Evolutionary conservation across 2,113 vertebrate species (phyloP).

Genomic region (Pollimyrus isidori): DNA sequence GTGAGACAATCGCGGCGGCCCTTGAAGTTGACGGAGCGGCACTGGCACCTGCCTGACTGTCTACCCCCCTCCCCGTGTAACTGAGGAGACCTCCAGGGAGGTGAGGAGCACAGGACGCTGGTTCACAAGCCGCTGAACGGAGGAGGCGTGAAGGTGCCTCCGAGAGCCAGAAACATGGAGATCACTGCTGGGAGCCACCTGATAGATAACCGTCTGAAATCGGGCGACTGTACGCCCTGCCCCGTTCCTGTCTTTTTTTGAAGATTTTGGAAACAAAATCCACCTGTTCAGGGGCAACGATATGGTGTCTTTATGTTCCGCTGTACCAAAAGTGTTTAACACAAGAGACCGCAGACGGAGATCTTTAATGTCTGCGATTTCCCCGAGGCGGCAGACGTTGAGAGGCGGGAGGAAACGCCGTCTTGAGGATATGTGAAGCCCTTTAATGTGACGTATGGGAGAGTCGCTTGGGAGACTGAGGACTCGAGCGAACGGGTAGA

Average conservation of each 20-base stretch:
- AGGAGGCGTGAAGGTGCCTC: background rate
- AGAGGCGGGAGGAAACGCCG: background rate
- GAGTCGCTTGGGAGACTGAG: background rate
- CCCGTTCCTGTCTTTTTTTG: background rate
- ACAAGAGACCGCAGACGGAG: background rate
- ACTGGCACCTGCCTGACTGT: constrained; percentile 17
- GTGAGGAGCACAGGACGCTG: background rate
- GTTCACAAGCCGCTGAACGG: background rate
- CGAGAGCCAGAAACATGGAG: background rate
- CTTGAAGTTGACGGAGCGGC: background rate
- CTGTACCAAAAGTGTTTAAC: background rate
- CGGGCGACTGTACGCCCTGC: background rate
- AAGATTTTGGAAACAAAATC: constrained; percentile 3
- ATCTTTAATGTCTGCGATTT: background rate
- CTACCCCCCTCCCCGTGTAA: constrained; percentile 17
- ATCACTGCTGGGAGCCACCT: background rate
- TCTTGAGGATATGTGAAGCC: background rate
- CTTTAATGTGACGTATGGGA: background rate
- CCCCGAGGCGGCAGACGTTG: background rate
- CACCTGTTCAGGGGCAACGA: background rate
- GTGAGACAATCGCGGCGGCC: background rate
- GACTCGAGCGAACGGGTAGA: background rate
- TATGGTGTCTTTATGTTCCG: background rate
- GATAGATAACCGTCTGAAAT: background rate
- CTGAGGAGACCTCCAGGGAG: background rate